Evolutionary conservation across 1,140 invertebrate genomes (phyloP).

Genomic region (Gonioctena quinquepunctata): DNA sequence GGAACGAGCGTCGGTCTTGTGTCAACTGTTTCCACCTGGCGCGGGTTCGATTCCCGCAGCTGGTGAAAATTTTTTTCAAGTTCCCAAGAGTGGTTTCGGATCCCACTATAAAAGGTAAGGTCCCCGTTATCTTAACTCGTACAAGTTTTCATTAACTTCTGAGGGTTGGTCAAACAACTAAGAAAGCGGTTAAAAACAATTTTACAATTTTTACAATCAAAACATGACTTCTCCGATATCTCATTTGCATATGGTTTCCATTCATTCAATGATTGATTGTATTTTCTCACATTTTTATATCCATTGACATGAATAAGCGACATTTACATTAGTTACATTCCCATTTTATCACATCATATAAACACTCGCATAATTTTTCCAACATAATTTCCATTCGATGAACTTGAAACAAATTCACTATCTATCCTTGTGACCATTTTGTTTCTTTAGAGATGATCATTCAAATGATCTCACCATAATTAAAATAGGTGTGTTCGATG

Average conservation of each 20-base stretch:
- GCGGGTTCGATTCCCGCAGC: too few relatives aligned
- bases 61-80: too few relatives aligned
- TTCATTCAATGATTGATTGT: background rate
- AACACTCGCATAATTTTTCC: background rate
- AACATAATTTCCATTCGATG: background rate
- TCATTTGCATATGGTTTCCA: background rate
- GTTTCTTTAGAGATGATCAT: background rate
- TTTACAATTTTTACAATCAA: too few relatives aligned
- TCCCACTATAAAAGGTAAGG: too few relatives aligned
- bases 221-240: background rate
- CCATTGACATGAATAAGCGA: background rate
- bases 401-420: background rate
- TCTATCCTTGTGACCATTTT: background rate
- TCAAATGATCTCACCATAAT: background rate
- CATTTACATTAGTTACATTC: background rate
- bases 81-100: too few relatives aligned
- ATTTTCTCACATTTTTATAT: background rate
- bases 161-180: too few relatives aligned
- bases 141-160: too few relatives aligned
- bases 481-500: too few relatives aligned
- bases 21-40: too few relatives aligned
- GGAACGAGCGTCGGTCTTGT: too few relatives aligned
- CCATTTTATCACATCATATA: background rate
- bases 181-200: too few relatives aligned
- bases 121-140: too few relatives aligned